Evolutionary conservation across 2,797 vertebrate genomes (phyloP), one percentile per base, ranked within the genome.

Genomic region (Coilia nasus): DNA sequence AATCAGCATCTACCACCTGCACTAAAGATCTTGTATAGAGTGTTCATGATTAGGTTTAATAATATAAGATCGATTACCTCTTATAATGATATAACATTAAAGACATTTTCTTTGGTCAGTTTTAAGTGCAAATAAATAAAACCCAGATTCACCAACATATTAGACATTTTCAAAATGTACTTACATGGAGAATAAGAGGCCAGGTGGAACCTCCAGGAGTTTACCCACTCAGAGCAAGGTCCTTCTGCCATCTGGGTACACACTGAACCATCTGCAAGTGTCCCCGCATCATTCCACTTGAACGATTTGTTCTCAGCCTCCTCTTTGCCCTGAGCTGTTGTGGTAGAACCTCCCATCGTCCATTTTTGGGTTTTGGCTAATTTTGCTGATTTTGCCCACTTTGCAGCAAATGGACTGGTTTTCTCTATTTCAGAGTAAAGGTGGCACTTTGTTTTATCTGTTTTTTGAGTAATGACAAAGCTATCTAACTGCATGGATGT

Each of bases 161-260:
- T 35, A 78, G 17, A 78, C 19, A 41, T 41, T 78, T 7, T 78
- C 50, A 54, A 78, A 78, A 78, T 19, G 28, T 0, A 78, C 71
- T 78, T 78, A 78, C 71, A 21, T 71, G 71, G 60, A 44, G 56
- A 19, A 31, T 47, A 82, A 25, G 28, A 23, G 14, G 82, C 75
- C 31, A 88, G 85, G 2, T 87, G 19, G 64, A 84, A 90, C 85
- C 82, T 88, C 87, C 88, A 87, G n/a, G 89, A 89, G 9, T 83
- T 83, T 47, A 60, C 82, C 86, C 88, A 89, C 2, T 83, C 44
- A 5, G 15, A 78, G 81, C 86, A 83, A 82, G 82, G 84, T 46
- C 81, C 54, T 46, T 78, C 71, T 23, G 14, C 57, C 56, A n/a
- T 35, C 7, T 87, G 59, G 59, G 10, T 11, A 11, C 54, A 85